phyloP scores from a whole-genome alignment of 2,888 invertebrate species.

The Agriopis leucophaearia region DNA sequence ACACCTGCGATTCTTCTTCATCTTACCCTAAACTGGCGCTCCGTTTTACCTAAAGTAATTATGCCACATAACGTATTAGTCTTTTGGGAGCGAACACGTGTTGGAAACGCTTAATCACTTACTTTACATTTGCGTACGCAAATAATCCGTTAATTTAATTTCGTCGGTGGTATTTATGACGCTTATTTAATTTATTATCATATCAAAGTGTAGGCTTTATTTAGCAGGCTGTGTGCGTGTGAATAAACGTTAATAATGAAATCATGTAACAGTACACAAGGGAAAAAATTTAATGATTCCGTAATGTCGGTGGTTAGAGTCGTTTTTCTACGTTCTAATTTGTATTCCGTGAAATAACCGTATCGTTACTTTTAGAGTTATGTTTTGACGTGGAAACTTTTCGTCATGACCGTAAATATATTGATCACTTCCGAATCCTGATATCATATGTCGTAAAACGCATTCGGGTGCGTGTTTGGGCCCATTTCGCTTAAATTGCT shows the following conservation, averaged over 20 bases:
- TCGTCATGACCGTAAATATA: conserved; percentile 55
- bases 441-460: conserved; percentile 72
- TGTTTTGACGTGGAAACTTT: conserved; percentile 42
- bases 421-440: conserved; percentile 71
- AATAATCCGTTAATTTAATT: conserved; percentile 84
- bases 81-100: conserved; percentile 83
- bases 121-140: conserved; percentile 83
- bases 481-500: conserved; percentile 65
- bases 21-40: conserved; percentile 81
- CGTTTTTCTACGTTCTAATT: conserved; percentile 63
- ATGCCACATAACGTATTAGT: conserved; percentile 84
- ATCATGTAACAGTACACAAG: conserved; percentile 73
- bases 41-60: conserved; percentile 83
- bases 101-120: conserved; percentile 84
- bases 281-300: conserved; percentile 72
- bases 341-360: conserved; percentile 53
- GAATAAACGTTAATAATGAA: conserved; percentile 78
- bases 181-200: conserved; percentile 84
- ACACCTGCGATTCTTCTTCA: conserved; percentile 85
- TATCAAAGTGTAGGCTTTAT: conserved; percentile 81
- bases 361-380: conserved; percentile 47
- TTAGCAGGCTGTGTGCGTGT: conserved; percentile 76
- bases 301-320: conserved; percentile 67
- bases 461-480: conserved; percentile 67
- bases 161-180: conserved; percentile 78